Evolutionary conservation across 2,888 invertebrate genomes (phyloP), one percentile per base, ranked within the genome.

Genomic region (Phaedon cochleariae): DNA sequence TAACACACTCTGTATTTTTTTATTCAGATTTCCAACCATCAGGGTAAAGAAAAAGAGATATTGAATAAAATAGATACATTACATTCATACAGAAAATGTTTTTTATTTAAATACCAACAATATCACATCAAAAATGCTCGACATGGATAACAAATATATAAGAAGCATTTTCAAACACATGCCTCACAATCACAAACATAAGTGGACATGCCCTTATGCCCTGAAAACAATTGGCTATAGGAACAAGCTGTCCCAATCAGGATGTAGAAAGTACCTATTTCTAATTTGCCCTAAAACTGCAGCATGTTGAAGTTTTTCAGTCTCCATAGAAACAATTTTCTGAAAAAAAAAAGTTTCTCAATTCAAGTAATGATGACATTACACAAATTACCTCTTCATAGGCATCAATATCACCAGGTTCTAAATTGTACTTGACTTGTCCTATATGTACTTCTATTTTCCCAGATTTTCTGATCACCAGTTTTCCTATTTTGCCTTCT

Each of bases 401-500:
- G 1, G 65, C 22, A 12, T 62, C 51, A 37, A 49, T 51, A 26
- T 75, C 73, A 46, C 72, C 71, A 4, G 75, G 64, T 64, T 77
- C 77, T 51, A 82, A 67, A 21, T 76, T 62, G 71, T 82, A 82
- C 52, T 71, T 77, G 34, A 77, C 74, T 59, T 70, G 69, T 29
- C 82, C 81, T 52, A 82, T 77, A n/a, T 75, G 69, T 10, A 82
- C 72, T 62, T 82, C 79, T 61, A 81, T 75, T 74, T 75, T 77
- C 6, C 83, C 82, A 7, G 82, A 82, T 69, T 75, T 74, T 53
- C 79, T 71, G n/a, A 80, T 71, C 15, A 76, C 51, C 59, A 82
- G 67, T 73, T 79, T 81, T 10, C 83, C 83, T 53, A 82, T 77
- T 74, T 80, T 75, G 2, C 83, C 82, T 71, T 82, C 83, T 6